These are phyloP conservation scores for Catocala sponsa DNA, from an alignment of 2,888 invertebrate genomes.

Conservation along the genomic window DNA sequence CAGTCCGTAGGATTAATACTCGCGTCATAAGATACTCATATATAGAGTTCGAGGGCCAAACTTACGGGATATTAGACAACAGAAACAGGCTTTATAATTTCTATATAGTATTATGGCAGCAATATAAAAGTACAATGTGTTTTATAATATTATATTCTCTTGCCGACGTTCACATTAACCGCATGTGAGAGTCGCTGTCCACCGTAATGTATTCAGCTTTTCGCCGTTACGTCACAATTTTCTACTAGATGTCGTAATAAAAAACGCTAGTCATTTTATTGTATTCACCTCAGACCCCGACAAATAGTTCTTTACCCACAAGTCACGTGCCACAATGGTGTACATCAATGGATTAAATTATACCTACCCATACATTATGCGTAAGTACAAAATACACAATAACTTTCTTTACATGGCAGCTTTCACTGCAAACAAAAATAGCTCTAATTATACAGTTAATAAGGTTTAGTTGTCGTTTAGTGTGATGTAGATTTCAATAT, in stretches of 20 bases:
- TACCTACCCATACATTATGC: constrained; percentile 52
- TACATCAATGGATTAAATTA: constrained; percentile 73
- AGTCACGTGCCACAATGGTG: constrained; percentile 72
- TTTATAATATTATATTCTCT: too few species aligned
- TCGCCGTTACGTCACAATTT: constrained; percentile 26
- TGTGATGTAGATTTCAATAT: constrained; percentile 57
- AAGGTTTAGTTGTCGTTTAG: constrained; percentile 53
- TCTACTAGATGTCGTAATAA: constrained; percentile 38
- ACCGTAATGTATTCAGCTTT: constrained; percentile 13
- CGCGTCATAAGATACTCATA: too few species aligned
- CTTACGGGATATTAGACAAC: too few species aligned
- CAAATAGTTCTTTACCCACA: constrained; percentile 58
- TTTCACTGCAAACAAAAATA: constrained; percentile 66
- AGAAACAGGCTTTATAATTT: too few species aligned
- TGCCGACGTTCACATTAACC: too few species aligned
- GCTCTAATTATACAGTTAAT: constrained; percentile 24
- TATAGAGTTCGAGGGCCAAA: too few species aligned
- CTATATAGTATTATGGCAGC: too few species aligned
- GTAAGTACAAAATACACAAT: constrained; percentile 55
- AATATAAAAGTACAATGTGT: too few species aligned
- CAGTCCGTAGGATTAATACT: too few species aligned
- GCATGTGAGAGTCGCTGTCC: not conserved
- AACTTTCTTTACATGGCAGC: constrained; percentile 73
- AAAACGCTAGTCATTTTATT: constrained; percentile 39
- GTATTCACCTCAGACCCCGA: constrained; percentile 43